Evolutionary conservation across 2,113 vertebrate species (phyloP), one percentile per base, ranked within the genome.

Genomic region (Spermophilus dauricus): DNA sequence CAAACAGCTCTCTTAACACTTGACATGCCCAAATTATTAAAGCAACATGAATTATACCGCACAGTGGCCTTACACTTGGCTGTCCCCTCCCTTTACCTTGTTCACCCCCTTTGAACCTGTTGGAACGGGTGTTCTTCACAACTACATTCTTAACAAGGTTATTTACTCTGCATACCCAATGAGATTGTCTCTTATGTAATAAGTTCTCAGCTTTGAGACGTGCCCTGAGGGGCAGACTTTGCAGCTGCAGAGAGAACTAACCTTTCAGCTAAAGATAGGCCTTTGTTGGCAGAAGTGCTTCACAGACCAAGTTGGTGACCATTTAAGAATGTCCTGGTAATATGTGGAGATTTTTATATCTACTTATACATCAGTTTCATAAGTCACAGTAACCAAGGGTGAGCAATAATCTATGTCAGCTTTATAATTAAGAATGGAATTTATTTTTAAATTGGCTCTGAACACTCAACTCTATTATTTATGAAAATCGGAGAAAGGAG

Each of bases 161-260:
- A 70, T 96, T 97, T 95, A 72, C 83, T 84, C 56, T 61, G 80
- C 70, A 26, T 92, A 75, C 14, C 34, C 69, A 76, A 12, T 86
- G 86, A 97, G 73, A 34, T 26, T 45, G 78, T 51, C 56, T 32
- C 67, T 93, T 82, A 56, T 30, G 34, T 84, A 78, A 45, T 86
- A 78, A 65, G 26, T 85, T 80, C 78, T 89, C 51, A 81, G 89
- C 72, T 87, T 73, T 77, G 75, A 92, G 89, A 48, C 80, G 70
- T 73, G 77, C 75, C 83, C 5, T 0, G 56, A 70, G 84, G 58
- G 75, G 51, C 70, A 67, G 63, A 86, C n/a, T 89, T 92, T 63
- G 77, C 86, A 91, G 86, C 56, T 77, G 80, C 86, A 95, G 18
- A 77, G 91, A 95, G 73, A 96, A 97, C 91, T 94, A 97, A 96